Base-by-base conservation (phyloP, 2,797 vertebrate species). In the Sebastiscus tertius region DNA sequence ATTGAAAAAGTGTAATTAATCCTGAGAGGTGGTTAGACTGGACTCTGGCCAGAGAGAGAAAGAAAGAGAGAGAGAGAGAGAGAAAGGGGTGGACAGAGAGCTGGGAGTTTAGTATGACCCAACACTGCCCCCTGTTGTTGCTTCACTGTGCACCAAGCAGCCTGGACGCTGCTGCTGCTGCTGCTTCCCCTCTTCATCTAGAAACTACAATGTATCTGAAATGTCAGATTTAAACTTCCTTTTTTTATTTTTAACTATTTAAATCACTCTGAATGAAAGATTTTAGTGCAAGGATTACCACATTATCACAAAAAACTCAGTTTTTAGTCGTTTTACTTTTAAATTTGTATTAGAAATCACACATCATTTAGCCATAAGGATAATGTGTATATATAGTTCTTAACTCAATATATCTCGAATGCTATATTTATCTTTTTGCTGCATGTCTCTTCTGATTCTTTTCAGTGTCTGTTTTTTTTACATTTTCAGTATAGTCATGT, bases 1-100 rank as follows among this genome's bases (percentile, higher is more conserved):
- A 96, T 96, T 96, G 95, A 96, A 96, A 96, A 96, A 94, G 92
- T 96, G 96, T 96, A 96, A 96, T 96, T 96, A 96, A 96, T 96
- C 94, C 93, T 93, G 92, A 90, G 92, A 92, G 91, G 93, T 94
- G 92, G 88, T 76, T 90, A 90, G 90, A 92, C 94, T 95, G 95
- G 95, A 96, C 94, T 88, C 77, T 92, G 94, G 93, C 95, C 95
- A 95, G 72, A 88, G 81, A 92, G 63, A 82, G 79, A 77, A 9
- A 61, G 70, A 63, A 27, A 59, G 59, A 68, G 71, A 75, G 33
- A 77, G 55, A 67, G 36, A 9, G 6, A n/a, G 31, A 22, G 36
- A 18, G 20, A 22, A 24, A 20, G 73, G 26, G 36, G 68, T 83
- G 88, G 87, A 89, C 85, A 71, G 42, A 75, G 80, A 78, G 58